Conservation (phyloP, 2,888 invertebrate species). For the Brachyptera risi region DNA sequence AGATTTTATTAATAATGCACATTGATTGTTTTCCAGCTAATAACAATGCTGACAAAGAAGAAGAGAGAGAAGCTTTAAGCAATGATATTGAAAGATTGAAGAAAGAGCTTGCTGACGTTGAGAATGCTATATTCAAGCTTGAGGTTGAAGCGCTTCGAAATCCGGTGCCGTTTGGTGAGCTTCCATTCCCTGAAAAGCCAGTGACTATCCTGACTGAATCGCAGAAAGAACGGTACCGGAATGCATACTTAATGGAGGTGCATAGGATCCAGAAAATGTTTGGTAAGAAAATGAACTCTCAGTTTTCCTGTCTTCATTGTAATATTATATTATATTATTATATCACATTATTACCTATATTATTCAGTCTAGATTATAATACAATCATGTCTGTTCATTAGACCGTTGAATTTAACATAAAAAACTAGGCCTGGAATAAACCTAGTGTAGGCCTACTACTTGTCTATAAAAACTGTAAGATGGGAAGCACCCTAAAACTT, state of each 20-base stretch:
- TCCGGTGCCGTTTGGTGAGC: background rate
- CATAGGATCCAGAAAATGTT: background rate
- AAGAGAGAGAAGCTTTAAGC: background rate
- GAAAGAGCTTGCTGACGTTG: background rate
- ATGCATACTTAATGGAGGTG: background rate
- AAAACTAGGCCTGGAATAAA: no score
- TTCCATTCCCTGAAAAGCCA: background rate
- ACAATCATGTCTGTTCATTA: no score
- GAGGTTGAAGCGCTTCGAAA: background rate
- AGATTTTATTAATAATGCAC: background rate
- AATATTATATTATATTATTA: no score
- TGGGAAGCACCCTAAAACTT: no score
- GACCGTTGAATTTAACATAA: no score
- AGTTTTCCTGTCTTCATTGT: no score
- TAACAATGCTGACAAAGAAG: background rate
- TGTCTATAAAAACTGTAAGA: no score
- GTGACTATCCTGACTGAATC: background rate
- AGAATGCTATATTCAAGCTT: background rate
- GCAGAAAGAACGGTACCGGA: background rate
- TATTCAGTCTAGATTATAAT: no score
- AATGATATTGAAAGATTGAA: background rate
- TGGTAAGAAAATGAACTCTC: background rate
- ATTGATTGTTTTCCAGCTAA: background rate
- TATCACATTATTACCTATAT: no score
- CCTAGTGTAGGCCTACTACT: no score